Conservation (phyloP, 1,140 invertebrate genomes). For the Polypedilum vanderplanki region DNA sequence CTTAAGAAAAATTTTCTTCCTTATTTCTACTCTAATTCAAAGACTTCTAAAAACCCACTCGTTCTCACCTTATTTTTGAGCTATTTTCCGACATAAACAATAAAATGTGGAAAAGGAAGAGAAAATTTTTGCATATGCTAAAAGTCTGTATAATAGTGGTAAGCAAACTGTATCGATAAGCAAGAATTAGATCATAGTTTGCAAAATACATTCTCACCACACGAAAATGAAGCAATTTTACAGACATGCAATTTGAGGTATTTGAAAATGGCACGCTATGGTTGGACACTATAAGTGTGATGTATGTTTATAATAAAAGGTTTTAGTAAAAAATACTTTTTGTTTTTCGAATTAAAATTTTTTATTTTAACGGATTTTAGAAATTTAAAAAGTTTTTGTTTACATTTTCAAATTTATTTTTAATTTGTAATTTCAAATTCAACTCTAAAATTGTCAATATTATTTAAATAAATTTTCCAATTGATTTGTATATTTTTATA, state of each 20-base stretch:
- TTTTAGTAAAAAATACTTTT: not conserved
- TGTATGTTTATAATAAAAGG: not conserved
- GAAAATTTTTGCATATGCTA: not conserved
- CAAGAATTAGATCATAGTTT: not conserved
- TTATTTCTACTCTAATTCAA: too few relatives aligned
- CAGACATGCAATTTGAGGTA: constrained; percentile 17
- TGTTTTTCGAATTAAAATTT: too few relatives aligned
- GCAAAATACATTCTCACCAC: constrained; percentile 1
- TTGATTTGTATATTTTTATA: too few relatives aligned
- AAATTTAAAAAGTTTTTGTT: too few relatives aligned
- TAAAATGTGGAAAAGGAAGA: not conserved
- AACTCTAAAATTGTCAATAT: too few relatives aligned
- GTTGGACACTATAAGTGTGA: not conserved
- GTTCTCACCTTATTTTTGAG: not conserved
- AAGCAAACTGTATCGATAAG: constrained; percentile 8
- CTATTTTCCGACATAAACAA: not conserved
- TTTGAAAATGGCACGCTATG: constrained; percentile 11
- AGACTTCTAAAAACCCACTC: not conserved
- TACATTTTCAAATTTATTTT: too few relatives aligned
- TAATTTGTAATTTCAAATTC: too few relatives aligned
- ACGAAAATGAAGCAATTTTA: constrained; percentile 7
- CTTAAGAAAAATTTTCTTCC: too few relatives aligned
- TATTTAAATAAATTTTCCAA: too few relatives aligned
- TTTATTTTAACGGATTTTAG: too few relatives aligned
- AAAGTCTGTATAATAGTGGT: not conserved